phyloP scores from a whole-genome alignment of 1,140 invertebrate genomes.

The Drosophila lacteicornis region DNA sequence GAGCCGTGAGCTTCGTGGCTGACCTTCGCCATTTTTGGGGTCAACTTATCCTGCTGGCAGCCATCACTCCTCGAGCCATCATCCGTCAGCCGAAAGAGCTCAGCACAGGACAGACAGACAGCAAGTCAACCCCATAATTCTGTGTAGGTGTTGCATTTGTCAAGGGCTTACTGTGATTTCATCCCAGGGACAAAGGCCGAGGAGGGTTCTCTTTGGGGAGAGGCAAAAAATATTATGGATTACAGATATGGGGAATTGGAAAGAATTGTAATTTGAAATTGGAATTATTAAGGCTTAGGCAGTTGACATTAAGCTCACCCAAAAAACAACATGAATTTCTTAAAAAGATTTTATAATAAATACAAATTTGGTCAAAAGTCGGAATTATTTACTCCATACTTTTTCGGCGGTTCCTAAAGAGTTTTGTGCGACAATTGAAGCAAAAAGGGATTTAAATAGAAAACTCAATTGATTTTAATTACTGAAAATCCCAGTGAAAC shows the following conservation, averaged over 20 bases:
- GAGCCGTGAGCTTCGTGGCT: slow-evolving; percentile 59
- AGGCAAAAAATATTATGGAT: not conserved
- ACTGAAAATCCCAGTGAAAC: not conserved
- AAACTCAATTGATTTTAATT: not conserved
- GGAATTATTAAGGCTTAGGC: slow-evolving; percentile 1
- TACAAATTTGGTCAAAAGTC: too few species aligned
- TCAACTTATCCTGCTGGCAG: slow-evolving; percentile 56
- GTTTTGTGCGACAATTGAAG: too few species aligned
- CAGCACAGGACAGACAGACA: slow-evolving; percentile 12
- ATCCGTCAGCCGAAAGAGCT: slow-evolving; percentile 40
- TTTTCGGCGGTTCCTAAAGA: too few species aligned
- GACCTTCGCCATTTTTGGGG: slow-evolving; percentile 73
- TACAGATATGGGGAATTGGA: not conserved
- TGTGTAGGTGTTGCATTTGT: slow-evolving; percentile 41
- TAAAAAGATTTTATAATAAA: too few species aligned
- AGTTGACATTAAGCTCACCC: not conserved
- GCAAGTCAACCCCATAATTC: slow-evolving; percentile 11
- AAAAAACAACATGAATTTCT: too few species aligned
- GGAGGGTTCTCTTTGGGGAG: too few species aligned
- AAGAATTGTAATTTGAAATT: not conserved
- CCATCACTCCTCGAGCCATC: slow-evolving; percentile 21
- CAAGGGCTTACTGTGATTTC: slow-evolving; percentile 45
- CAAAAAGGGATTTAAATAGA: too few species aligned
- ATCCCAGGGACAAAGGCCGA: slow-evolving; percentile 13
- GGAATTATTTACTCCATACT: too few species aligned